Evolutionary conservation across 1,140 invertebrate genomes (phyloP).

Genomic region (Ips nitidus): DNA sequence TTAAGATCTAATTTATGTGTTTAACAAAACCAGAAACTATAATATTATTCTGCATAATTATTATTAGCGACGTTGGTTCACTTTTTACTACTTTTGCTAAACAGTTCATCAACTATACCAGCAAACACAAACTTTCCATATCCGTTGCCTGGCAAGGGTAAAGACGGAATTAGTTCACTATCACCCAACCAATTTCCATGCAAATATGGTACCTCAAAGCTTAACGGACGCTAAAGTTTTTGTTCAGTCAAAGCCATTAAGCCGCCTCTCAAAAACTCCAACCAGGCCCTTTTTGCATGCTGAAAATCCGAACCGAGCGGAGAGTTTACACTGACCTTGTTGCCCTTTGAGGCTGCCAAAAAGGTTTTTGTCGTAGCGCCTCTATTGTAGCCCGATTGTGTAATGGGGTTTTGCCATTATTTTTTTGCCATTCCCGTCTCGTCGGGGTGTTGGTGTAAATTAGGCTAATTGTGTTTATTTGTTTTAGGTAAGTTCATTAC

Average conservation of each 20-base stretch:
- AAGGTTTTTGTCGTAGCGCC: not conserved
- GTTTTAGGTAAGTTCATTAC: not conserved
- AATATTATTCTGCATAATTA: not conserved
- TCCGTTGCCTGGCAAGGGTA: not conserved
- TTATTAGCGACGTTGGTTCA: too few species aligned
- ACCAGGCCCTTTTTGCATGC: not conserved
- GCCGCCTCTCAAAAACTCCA: conserved; percentile 6
- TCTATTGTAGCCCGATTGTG: not conserved
- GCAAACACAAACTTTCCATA: not conserved
- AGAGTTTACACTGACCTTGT: conserved; percentile 4
- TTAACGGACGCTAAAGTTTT: conserved; percentile 10
- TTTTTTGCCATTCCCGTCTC: not conserved
- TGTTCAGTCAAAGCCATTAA: conserved; percentile 6
- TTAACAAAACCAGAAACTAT: not conserved
- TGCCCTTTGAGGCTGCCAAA: not conserved
- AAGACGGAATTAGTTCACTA: conserved; percentile 12
- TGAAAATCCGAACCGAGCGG: not conserved
- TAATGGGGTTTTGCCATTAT: not conserved
- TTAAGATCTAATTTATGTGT: conserved; percentile 2
- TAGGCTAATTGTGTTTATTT: conserved; percentile 5
- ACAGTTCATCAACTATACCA: too few species aligned
- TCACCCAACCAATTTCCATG: conserved; percentile 13
- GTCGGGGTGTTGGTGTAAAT: not conserved
- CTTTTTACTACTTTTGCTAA: too few species aligned
- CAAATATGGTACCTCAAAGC: not conserved